Base-by-base conservation (phyloP, 2,888 invertebrate species). In the Colostygia pectinataria region DNA sequence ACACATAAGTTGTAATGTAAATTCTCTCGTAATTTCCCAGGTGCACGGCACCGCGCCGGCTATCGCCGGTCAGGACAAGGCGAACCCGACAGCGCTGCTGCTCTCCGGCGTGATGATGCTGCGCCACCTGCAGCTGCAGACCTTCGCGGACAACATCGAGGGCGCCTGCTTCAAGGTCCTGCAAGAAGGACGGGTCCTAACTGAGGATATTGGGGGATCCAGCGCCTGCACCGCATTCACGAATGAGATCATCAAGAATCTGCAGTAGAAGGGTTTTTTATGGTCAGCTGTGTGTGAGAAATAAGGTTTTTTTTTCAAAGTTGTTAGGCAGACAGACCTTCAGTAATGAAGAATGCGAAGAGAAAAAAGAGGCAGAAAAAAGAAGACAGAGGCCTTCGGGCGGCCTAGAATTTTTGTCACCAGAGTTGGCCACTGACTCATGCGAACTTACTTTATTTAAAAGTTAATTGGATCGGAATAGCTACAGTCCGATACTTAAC, bases 71-170 rank as follows among this genome's bases (percentile, higher is more conserved):
- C 94, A 97, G 79, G 99, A 99, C 91, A 94, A 96, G 80, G 99
- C 99, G 27, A 99, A 99, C 80, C 99, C 99, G 8, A 99, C 99
- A 0, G 99, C 99, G 5, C 91, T 99, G 12, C 92, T 99, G 5
- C 92, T 99, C 2, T 99, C 99, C 1, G 96, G 96, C 0, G 98
- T 99, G 1, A 99, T 99, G 99, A 99, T 99, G 99, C 91, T 99
- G 50, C 93, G 97, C 24, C 92, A 99, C 78, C 94, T 99, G 95
- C 92, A 94, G 25, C 85, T 98, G 24, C 90, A 83, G 34, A 76
- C 92, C 0, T 90, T 95, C 62, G 99, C 96, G 0, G 89, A 92
- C 61, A 93, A 91, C 56, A 98, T 99, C 52, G 95, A 99, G 80
- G 71, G 71, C 0, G 95, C 98, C 1, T 96, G 96, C 72, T 97